These are phyloP conservation scores for Leptopterna dolabrata DNA, from an alignment of 2,888 invertebrate genomes.

Conservation along the genomic window DNA sequence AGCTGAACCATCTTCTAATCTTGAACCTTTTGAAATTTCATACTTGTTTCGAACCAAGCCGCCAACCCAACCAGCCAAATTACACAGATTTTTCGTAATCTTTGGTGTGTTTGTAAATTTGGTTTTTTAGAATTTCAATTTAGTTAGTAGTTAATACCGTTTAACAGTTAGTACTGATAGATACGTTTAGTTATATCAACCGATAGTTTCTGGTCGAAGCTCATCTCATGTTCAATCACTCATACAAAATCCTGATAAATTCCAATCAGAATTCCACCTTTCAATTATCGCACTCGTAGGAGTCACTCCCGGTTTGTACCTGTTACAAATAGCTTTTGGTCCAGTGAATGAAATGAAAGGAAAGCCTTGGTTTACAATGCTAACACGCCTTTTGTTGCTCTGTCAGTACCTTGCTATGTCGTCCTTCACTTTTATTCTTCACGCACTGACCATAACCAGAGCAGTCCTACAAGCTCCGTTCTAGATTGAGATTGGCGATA, in stretches of 20 bases:
- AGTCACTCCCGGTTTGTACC: neutral
- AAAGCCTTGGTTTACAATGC: neutral
- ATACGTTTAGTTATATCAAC: too few relatives aligned
- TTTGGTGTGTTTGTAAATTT: too few relatives aligned
- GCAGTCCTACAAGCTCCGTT: neutral
- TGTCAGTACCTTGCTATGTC: neutral
- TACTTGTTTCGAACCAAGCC: too few relatives aligned
- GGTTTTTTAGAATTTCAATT: too few relatives aligned
- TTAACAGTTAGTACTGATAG: too few relatives aligned
- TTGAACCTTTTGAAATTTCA: too few relatives aligned
- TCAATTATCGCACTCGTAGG: neutral
- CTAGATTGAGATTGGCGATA: neutral
- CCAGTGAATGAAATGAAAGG: neutral
- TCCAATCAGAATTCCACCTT: neutral
- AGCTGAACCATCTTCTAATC: too few relatives aligned
- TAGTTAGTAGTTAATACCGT: too few relatives aligned
- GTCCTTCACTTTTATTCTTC: constrained; percentile 3
- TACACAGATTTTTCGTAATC: too few relatives aligned
- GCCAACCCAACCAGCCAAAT: too few relatives aligned
- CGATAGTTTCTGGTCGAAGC: too few relatives aligned
- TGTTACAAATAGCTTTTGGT: neutral
- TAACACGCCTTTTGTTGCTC: neutral
- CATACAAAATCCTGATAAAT: neutral
- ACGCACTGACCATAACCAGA: constrained; percentile 3
- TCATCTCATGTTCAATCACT: too few relatives aligned